Conservation (phyloP, 2,888 invertebrate genomes). For the Teinopalpus imperialis region DNA sequence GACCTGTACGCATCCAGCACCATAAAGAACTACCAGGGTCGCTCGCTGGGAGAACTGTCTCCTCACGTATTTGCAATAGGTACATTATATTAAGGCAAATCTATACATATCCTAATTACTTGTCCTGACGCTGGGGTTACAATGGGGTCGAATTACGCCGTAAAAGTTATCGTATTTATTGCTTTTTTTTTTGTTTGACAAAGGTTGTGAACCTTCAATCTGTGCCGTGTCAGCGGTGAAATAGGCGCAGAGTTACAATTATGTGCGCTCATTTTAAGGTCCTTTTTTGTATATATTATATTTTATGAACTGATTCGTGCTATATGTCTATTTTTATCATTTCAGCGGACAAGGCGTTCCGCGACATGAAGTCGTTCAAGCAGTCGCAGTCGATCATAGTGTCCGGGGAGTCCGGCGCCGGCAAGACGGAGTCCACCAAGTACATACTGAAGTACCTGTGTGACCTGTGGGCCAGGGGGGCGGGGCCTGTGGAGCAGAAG, state of each 20-base stretch:
- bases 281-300: no score
- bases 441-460: conserved; percentile 97
- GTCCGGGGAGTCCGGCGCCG: conserved; percentile 97
- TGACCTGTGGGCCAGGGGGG: conserved; percentile 92
- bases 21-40: conserved; percentile 95
- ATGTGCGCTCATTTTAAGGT: no score
- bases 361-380: conserved; percentile 97
- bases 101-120: no score
- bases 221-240: no score
- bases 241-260: no score
- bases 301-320: no score
- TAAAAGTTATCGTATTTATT: no score
- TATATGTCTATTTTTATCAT: no score
- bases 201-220: no score
- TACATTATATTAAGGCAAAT: conserved; percentile 62
- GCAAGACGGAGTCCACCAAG: conserved; percentile 99
- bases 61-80: conserved; percentile 99
- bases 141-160: no score
- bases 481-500: conserved; percentile 97
- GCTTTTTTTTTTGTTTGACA: no score
- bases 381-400: conserved; percentile 98
- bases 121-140: no score
- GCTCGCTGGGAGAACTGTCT: conserved; percentile 95
- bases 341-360: conserved; percentile 97
- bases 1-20: conserved; percentile 92